Evolutionary conservation across 2,888 invertebrate species (phyloP).

Genomic region (Ormyrus labotus): DNA sequence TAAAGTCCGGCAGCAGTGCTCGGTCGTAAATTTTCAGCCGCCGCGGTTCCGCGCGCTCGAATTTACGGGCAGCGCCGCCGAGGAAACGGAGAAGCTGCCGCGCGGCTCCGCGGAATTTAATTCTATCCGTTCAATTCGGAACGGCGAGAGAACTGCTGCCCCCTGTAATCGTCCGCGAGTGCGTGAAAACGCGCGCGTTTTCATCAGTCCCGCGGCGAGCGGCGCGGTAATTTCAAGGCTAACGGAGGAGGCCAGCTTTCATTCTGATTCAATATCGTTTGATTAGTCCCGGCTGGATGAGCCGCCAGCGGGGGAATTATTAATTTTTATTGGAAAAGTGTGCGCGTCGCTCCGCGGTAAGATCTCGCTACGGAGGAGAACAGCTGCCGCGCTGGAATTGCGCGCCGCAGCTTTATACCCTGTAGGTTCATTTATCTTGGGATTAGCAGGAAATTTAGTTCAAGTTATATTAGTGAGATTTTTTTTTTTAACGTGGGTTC

Average conservation of each 20-base stretch:
- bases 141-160: constrained; percentile 9
- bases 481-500: too few species aligned
- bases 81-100: not conserved
- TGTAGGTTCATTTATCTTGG: too few species aligned
- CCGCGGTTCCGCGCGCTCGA: not conserved
- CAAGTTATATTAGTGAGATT: too few species aligned
- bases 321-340: constrained; percentile 27
- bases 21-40: constrained; percentile 12
- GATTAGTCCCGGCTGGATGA: constrained; percentile 33
- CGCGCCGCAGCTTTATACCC: too few species aligned
- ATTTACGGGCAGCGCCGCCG: constrained; percentile 22
- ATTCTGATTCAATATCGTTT: constrained; percentile 40
- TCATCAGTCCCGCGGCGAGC: constrained; percentile 24
- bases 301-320: constrained; percentile 8
- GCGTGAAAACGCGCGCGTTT: constrained; percentile 6
- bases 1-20: constrained; percentile 20
- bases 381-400: too few species aligned
- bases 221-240: constrained; percentile 17
- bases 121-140: constrained; percentile 50
- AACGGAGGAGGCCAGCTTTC: constrained; percentile 20
- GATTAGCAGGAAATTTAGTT: too few species aligned
- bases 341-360: not conserved
- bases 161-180: constrained; percentile 36
- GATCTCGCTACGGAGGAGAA: not conserved
- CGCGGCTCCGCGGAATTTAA: constrained; percentile 30